Evolutionary conservation across 2,888 invertebrate genomes (phyloP).

Genomic region (Cosmia trapezina): DNA sequence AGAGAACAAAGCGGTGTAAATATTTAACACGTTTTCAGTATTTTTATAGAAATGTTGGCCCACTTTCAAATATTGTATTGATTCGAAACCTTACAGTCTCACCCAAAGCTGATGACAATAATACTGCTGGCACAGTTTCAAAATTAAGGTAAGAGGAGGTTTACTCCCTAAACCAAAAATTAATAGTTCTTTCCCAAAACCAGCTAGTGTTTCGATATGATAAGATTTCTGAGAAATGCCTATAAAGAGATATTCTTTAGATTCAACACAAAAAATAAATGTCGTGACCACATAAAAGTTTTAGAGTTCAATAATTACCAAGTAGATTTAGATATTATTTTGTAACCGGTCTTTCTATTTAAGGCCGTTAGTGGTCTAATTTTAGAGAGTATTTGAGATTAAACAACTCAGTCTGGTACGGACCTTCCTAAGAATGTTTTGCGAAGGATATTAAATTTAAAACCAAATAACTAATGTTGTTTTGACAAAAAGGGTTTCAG

Average conservation of each 20-base stretch:
- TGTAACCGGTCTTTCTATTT: neutral
- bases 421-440: neutral
- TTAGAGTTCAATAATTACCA: neutral
- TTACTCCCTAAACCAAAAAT: neutral
- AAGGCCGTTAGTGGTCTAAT: neutral
- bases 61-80: conserved; percentile 37
- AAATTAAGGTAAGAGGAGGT: neutral
- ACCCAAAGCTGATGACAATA: conserved; percentile 1
- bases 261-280: neutral
- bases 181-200: neutral
- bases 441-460: neutral
- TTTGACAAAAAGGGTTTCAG: neutral
- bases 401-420: neutral
- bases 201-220: neutral
- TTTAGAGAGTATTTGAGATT: neutral
- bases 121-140: neutral
- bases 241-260: neutral
- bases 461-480: neutral
- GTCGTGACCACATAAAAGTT: neutral
- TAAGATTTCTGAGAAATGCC: neutral
- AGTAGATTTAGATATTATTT: neutral
- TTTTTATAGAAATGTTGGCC: conserved; percentile 38
- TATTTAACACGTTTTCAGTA: conserved; percentile 32
- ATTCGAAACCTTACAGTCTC: conserved; percentile 3
- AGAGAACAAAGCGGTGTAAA: conserved; percentile 39